Evolutionary conservation across 2,113 vertebrate species (phyloP).

Genomic region (Halichoeres trimaculatus): DNA sequence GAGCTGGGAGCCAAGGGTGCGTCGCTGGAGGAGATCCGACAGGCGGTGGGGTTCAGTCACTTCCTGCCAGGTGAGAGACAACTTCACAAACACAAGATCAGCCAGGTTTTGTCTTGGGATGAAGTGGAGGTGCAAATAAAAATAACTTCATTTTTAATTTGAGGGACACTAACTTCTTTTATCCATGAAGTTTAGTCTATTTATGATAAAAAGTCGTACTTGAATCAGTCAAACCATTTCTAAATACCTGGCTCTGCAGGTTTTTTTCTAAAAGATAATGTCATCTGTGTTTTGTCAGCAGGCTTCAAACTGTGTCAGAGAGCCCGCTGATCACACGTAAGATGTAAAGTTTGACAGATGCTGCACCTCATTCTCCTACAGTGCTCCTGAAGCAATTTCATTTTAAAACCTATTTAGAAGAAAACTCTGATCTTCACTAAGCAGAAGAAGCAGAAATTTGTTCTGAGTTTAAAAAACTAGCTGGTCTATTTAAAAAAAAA

Average conservation of each 20-base stretch:
- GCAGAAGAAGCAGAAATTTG: too few relatives aligned
- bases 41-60: slow-evolving; percentile 88
- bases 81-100: neutral
- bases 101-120: neutral
- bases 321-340: too few relatives aligned
- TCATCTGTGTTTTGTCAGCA: neutral
- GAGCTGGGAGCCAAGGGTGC: slow-evolving; percentile 92
- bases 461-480: too few relatives aligned
- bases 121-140: too few relatives aligned
- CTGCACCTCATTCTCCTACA: too few relatives aligned
- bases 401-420: too few relatives aligned
- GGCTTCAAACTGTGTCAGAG: too few relatives aligned
- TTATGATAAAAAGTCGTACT: neutral
- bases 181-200: neutral
- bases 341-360: too few relatives aligned
- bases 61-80: slow-evolving; percentile 86
- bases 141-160: neutral
- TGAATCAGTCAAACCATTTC: neutral
- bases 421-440: too few relatives aligned
- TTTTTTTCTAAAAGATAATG: neutral
- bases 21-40: slow-evolving; percentile 92
- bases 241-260: neutral
- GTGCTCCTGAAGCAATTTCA: too few relatives aligned
- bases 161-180: neutral
- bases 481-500: too few relatives aligned